Conservation (phyloP, 2,888 invertebrate genomes). For the Noctua fimbriata region DNA sequence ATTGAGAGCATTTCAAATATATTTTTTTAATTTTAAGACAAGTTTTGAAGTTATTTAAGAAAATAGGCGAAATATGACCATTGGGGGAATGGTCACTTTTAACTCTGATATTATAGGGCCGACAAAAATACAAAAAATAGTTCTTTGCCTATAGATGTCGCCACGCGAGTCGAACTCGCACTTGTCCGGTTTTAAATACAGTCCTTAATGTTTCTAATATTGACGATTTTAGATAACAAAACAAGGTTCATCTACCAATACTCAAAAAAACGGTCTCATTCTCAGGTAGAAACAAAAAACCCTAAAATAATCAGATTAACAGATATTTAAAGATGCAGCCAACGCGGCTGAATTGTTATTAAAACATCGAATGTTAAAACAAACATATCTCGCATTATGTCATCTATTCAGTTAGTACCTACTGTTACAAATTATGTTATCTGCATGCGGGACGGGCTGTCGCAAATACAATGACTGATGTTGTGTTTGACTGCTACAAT, state of each 20-base stretch:
- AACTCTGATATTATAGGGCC: too few relatives aligned
- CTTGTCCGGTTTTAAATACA: too few relatives aligned
- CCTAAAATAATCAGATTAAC: background rate
- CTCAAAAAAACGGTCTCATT: background rate
- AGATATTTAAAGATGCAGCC: background rate
- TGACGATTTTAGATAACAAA: background rate
- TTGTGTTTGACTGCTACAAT: conserved; percentile 24
- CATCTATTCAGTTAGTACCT: conserved; percentile 11
- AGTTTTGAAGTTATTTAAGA: too few relatives aligned
- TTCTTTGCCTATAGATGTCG: too few relatives aligned
- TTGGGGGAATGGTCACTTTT: too few relatives aligned
- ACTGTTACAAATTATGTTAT: conserved; percentile 33
- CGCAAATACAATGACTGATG: conserved; percentile 34
- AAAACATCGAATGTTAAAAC: conserved; percentile 5
- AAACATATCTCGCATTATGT: conserved; percentile 15
- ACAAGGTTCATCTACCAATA: background rate
- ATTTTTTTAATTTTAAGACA: too few relatives aligned
- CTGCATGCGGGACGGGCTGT: conserved; percentile 4
- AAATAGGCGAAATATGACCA: too few relatives aligned
- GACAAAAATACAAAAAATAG: too few relatives aligned
- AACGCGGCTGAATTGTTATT: background rate
- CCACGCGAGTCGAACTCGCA: too few relatives aligned
- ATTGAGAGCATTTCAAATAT: too few relatives aligned
- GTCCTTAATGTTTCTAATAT: background rate
- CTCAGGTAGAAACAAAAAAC: background rate